A percentile compares a stretch with the other conserved stretches of the same genome.
These are phyloP conservation scores for Hassar affinis DNA, from an alignment of 2,113 vertebrate genomes.

Conservation along the genomic window DNA sequence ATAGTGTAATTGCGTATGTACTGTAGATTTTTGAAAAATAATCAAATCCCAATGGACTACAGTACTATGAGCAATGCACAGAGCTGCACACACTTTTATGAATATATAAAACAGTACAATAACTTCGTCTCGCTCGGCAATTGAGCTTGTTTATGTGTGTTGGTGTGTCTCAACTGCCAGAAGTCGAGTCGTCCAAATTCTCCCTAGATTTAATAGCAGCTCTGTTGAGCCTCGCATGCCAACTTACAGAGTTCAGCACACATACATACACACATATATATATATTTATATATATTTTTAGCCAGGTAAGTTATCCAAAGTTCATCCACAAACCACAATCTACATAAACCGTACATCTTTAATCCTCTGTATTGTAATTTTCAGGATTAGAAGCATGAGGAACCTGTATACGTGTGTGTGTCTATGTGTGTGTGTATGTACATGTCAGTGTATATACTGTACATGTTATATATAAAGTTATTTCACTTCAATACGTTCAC, in stretches of 20 bases:
- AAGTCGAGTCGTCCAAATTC: constrained; percentile 12
- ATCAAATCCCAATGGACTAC: background rate
- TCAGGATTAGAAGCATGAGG: too few species aligned
- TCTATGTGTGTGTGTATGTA: background rate
- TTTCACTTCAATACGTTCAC: constrained; percentile 46
- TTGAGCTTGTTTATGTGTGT: constrained; percentile 7
- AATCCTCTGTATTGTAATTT: constrained; percentile 1
- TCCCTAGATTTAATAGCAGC: constrained; percentile 35
- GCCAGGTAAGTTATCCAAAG: constrained; percentile 47
- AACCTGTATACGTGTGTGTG: background rate
- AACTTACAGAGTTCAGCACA: background rate
- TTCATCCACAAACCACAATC: constrained; percentile 39
- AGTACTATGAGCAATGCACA: background rate
- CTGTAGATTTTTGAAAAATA: constrained; percentile 11
- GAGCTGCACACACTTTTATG: constrained; percentile 35
- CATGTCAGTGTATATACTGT: background rate
- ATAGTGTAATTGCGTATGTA: too few species aligned
- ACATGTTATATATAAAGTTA: background rate
- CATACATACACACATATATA: too few species aligned
- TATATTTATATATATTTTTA: too few species aligned
- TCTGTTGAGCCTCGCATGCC: background rate
- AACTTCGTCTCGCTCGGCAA: constrained; percentile 21
- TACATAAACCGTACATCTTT: constrained; percentile 35
- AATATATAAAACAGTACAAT: constrained; percentile 30
- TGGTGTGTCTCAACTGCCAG: constrained; percentile 29